Percentiles rank a stretch among this genome's conserved stretches.
phyloP scores from a whole-genome alignment of 1,140 invertebrate genomes.

The Physella acuta region DNA sequence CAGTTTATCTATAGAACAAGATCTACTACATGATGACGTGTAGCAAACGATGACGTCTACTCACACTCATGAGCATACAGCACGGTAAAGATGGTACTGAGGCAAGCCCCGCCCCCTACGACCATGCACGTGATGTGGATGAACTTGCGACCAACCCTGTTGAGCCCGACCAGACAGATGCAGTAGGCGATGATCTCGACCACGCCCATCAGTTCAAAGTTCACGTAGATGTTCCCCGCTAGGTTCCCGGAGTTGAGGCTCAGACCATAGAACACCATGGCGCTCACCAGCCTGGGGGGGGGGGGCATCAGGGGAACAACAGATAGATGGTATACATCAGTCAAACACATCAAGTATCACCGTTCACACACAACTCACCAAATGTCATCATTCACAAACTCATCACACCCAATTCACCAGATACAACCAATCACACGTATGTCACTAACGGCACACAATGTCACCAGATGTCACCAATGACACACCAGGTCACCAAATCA shows the following conservation, averaged over 20 bases:
- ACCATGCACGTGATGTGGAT: conserved; percentile 37
- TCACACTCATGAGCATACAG: conserved; percentile 36
- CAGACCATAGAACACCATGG: conserved; percentile 69
- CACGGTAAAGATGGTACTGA: conserved; percentile 36
- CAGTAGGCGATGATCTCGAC: conserved; percentile 73
- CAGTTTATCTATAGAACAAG: too few relatives aligned
- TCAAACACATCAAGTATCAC: too few relatives aligned
- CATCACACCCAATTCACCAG: too few relatives aligned
- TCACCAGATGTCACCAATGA: too few relatives aligned
- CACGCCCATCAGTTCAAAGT: conserved; percentile 61
- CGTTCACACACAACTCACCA: too few relatives aligned
- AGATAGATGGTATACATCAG: too few relatives aligned
- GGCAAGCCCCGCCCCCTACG: conserved; percentile 37
- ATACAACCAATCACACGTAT: too few relatives aligned
- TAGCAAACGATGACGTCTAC: too few relatives aligned
- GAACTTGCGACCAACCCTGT: conserved; percentile 39
- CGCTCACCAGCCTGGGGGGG: conserved; percentile 11
- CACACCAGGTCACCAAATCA: too few relatives aligned
- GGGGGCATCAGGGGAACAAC: neutral
- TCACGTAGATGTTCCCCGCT: conserved; percentile 48
- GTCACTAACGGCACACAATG: too few relatives aligned
- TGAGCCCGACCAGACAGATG: conserved; percentile 35
- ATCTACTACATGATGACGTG: too few relatives aligned
- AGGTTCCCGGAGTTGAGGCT: conserved; percentile 57
- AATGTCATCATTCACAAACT: too few relatives aligned